Evolutionary conservation across 2,113 vertebrate species (phyloP).

Genomic region (Syngnathus typhle): DNA sequence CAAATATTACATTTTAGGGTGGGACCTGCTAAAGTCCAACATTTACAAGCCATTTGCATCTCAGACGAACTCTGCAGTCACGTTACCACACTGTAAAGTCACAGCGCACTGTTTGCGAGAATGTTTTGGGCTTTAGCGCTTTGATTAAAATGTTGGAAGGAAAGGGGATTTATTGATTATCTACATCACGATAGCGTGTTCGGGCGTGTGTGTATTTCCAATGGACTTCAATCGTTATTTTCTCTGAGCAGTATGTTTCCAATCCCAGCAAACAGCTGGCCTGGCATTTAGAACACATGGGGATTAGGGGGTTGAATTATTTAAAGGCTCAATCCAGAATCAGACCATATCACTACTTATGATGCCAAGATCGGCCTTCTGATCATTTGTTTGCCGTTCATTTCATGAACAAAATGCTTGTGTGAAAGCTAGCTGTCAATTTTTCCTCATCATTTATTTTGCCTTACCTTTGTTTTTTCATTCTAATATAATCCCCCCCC

Average conservation of each 20-base stretch:
- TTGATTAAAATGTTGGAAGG: conserved; percentile 7
- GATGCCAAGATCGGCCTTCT: conserved; percentile 43
- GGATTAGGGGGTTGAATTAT: conserved; percentile 70
- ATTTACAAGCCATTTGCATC: background rate
- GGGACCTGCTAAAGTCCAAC: too few relatives aligned
- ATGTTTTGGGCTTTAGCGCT: conserved; percentile 13
- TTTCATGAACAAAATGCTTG: background rate
- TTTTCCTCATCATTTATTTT: background rate
- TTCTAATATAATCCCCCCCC: conserved; percentile 50
- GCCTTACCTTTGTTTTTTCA: conserved; percentile 24
- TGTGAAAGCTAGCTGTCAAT: background rate
- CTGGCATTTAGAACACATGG: conserved; percentile 64
- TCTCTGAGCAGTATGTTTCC: conserved; percentile 69
- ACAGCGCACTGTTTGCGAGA: conserved; percentile 23
- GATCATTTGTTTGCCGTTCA: conserved; percentile 11
- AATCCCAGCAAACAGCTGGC: conserved; percentile 72
- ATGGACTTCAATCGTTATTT: conserved; percentile 47
- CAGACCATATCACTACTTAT: conserved; percentile 57
- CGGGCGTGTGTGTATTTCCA: background rate
- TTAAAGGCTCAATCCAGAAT: conserved; percentile 66
- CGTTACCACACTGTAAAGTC: background rate
- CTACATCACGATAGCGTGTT: conserved; percentile 5
- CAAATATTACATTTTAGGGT: background rate
- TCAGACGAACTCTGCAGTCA: background rate
- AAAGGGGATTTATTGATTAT: conserved; percentile 22